Base-by-base conservation (phyloP, 2,113 vertebrate species). In the Gallinago undulata region DNA sequence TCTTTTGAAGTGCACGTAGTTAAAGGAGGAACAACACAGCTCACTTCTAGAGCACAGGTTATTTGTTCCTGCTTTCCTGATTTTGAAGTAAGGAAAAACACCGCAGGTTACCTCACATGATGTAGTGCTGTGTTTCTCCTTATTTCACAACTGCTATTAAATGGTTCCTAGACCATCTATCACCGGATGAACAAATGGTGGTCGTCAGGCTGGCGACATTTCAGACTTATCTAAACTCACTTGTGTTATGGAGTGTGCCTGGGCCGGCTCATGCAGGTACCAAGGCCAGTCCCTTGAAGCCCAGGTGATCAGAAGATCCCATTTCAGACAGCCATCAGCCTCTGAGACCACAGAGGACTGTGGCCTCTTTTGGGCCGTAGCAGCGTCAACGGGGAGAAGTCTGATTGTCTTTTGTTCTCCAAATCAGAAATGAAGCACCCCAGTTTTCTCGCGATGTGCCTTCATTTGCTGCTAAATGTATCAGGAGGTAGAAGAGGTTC, bases 211-310 rank as follows among this genome's bases (percentile, higher is more conserved):
- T 66, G n/a, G 60, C 19, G 12, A 63, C 89, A 77, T 37, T 66
- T 77, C 22, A 33, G 39, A 74, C 50, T 30, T 57, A 47, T 12
- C 33, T 83, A 4, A 87, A 93, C 13, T 39, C 59, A 28, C 30
- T 53, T 25, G 63, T 47, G 70, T 53, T 87, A n/a, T 0, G 0
- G 30, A 88, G 72, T 2, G 0, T n/a, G 63, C 21, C 41, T 43
- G 22, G 33, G 48, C 31, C 89, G 87, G 62, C 62, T 60, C 82
- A 53, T 23, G 70, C 45, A 87, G 51, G 73, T 60, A 72, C 27
- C 3, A 4, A 41, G 64, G 51, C 43, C 31, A 21, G 55, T 68
- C 31, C 41, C 57, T 67, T 35, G 55, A 86, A 88, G 64, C 50
- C 45, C 53, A 90, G 48, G 28, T 19, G 45, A 80, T 59, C 0